Evolutionary conservation across 2,113 vertebrate genomes (phyloP).

Genomic region (Platichthys stellatus): DNA sequence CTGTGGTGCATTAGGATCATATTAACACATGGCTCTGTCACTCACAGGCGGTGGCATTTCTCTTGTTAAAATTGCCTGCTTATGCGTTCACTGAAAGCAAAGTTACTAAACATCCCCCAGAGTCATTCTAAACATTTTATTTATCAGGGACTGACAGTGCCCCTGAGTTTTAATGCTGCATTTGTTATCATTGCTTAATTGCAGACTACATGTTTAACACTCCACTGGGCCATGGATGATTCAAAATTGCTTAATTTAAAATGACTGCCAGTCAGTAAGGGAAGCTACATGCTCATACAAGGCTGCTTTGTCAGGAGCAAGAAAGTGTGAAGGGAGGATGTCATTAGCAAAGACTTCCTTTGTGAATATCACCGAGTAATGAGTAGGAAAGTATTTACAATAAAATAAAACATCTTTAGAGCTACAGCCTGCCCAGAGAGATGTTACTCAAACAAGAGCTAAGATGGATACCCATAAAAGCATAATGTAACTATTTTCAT

Average conservation of each 20-base stretch:
- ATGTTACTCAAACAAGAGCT: background rate
- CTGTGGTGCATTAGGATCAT: slow-evolving; percentile 48
- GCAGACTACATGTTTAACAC: slow-evolving; percentile 76
- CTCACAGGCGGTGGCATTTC: slow-evolving; percentile 57
- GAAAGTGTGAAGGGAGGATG: slow-evolving; percentile 22
- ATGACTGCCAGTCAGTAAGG: slow-evolving; percentile 54
- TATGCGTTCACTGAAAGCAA: slow-evolving; percentile 51
- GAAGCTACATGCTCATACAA: slow-evolving; percentile 26
- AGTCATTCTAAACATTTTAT: slow-evolving; percentile 69
- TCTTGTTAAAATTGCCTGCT: slow-evolving; percentile 58
- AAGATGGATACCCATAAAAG: background rate
- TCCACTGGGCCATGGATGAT: slow-evolving; percentile 65
- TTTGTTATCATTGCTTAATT: slow-evolving; percentile 72
- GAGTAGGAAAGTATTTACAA: too few species aligned
- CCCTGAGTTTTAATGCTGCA: slow-evolving; percentile 61
- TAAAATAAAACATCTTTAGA: background rate
- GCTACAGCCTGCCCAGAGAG: background rate
- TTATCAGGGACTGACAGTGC: slow-evolving; percentile 66
- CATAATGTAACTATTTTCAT: background rate
- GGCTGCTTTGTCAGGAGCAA: slow-evolving; percentile 37
- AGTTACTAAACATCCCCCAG: slow-evolving; percentile 32
- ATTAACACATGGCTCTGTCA: slow-evolving; percentile 65
- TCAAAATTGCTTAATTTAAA: slow-evolving; percentile 68
- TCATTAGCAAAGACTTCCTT: slow-evolving; percentile 14
- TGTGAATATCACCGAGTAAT: background rate